Base-by-base conservation (phyloP, 2,113 vertebrate genomes). In the Caretta caretta region DNA sequence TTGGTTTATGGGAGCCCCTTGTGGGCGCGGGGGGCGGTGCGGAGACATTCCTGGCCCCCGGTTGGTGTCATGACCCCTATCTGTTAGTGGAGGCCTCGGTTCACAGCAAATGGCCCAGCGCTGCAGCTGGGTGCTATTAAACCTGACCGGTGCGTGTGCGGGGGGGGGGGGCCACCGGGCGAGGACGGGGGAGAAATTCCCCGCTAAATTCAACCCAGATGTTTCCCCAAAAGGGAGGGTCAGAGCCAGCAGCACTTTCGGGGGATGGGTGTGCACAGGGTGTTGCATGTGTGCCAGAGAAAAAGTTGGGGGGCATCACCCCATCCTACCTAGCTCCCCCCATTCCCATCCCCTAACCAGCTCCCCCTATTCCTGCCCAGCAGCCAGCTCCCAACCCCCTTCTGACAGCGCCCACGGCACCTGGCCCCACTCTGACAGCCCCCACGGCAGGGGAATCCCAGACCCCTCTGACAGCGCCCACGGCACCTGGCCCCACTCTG, bases 51-150 rank as follows among this genome's bases (percentile, higher is more conserved):
- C 62, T 27, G 89, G 92, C 72, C 88, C 80, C 88, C 75, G 72
- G 72, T 65, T 50, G 8, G 87, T 96, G 94, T 96, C 94, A 50
- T 87, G 97, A 97, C 96, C 96, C 94, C 84, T 38, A 59, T 78
- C 93, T 89, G 94, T 88, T 90, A 72, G 86, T 80, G 86, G 84
- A 89, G 94, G 94, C 90, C 91, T n/a, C 75, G 25, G 78, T 84
- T 75, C 81, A 35, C 93, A 92, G 96, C 96, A 96, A 94, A 97
- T 96, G 88, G 94, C 90, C 76, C 89, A 31, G 48, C 3, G 56
- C 84, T 89, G 97, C 97, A 97, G 97, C 97, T 97, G 97, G 94
- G 93, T 65, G 93, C 95, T 89, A 97, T 97, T 97, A 97, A 97
- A 96, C 93, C 78, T 86, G 95, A 88, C 84, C 76, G 72, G 92